Base-by-base conservation (phyloP, 2,888 invertebrate genomes). In the Pyrrhia umbra region DNA sequence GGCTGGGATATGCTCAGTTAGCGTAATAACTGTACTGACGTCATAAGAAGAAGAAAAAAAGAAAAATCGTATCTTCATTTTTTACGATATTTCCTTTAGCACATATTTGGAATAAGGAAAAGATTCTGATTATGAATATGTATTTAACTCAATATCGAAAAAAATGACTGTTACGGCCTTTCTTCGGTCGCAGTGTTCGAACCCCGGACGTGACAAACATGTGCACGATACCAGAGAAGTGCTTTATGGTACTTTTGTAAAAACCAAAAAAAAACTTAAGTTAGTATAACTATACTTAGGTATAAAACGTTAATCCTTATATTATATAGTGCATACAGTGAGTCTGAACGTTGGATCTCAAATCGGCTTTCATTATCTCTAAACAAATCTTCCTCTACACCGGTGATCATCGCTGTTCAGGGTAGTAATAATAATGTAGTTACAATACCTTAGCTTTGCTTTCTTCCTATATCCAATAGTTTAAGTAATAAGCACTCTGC, bases 331-430 rank as follows among this genome's bases (percentile, higher is more conserved):
- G 1, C 16, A 6, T 18, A 40, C 20, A 9, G 20, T 55, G 40
- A 59, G 55, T 59, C 50, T 51, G 50, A 73, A 40, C 40, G 34
- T 25, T 58, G 25, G 59, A 73, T 70, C 55, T 59, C 55, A 56
- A 66, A 67, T 73, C 39, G 47, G 47, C 68, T 73, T 73, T 73
- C 68, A 73, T 51, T 30, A 59, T 70, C 55, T 66, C 69, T 15
- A 34, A 23, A 27, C n/a, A 34, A 23, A 27, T 10, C n/a, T 30
- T 18, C 20, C 27, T 30, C 2, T 27, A 23, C 55, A 34, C 39
- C 51, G 59, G 55, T 67, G 51, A 59, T 21, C 67, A 43, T 74
- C 43, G 52, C 49, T 69, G 55, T 57, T 54, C 39, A 56, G 45
- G 71, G 51, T 56, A 61, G 25, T 51, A 18, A 16, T 40, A 40